Percentiles rank a stretch among this genome's conserved stretches.
These are phyloP conservation scores for Saguinus midas DNA, from an alignment of 2,113 vertebrate genomes.

Conservation along the genomic window DNA sequence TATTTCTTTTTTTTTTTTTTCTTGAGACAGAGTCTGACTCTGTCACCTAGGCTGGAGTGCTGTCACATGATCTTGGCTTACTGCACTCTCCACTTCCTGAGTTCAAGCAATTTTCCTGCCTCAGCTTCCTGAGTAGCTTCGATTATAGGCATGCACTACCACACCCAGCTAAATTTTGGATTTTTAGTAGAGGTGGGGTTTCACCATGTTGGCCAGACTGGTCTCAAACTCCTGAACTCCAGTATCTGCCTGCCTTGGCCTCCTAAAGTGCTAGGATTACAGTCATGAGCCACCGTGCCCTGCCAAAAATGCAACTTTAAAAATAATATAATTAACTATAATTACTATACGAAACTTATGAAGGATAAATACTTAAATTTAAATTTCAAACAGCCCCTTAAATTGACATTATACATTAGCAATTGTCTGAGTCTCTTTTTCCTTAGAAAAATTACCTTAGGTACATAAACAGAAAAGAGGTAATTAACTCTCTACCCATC, in stretches of 20 bases:
- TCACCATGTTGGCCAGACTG: background rate
- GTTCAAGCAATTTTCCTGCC: too few species aligned
- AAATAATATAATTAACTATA: background rate
- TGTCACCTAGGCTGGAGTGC: too few species aligned
- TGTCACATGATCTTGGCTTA: too few species aligned
- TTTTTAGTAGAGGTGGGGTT: background rate
- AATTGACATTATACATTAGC: background rate
- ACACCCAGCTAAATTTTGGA: too few species aligned
- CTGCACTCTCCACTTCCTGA: too few species aligned
- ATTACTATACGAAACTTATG: background rate
- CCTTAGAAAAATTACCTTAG: slow-evolving; percentile 1
- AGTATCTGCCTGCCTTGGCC: background rate
- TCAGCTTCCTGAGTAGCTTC: too few species aligned
- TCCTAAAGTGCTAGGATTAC: background rate
- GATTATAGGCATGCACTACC: too few species aligned
- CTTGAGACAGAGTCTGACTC: background rate
- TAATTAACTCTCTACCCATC: background rate
- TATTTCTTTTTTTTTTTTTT: background rate
- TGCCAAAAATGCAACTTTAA: background rate
- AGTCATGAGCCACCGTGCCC: background rate
- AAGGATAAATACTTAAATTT: slow-evolving; percentile 32
- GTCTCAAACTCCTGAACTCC: background rate
- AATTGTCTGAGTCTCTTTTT: background rate
- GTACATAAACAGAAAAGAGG: slow-evolving; percentile 18
- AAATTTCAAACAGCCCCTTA: background rate